These are phyloP conservation scores for Anoplius nigerrimus DNA, from an alignment of 2,888 invertebrate genomes.

Conservation along the genomic window DNA sequence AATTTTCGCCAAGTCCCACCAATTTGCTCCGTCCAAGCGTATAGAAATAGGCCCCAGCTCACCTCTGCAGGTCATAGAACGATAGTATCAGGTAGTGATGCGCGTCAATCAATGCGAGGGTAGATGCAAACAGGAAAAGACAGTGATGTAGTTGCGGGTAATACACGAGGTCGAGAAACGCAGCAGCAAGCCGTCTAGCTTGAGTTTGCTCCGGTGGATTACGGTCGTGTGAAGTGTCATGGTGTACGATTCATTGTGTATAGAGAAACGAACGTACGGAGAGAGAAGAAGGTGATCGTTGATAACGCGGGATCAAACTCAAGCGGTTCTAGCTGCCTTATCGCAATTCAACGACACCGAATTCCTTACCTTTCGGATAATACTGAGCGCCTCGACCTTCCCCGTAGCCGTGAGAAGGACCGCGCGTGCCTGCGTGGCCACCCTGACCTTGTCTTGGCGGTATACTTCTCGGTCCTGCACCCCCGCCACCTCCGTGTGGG, in stretches of 20 bases:
- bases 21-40: slow-evolving; percentile 65
- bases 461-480: slow-evolving; percentile 68
- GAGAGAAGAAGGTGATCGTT: background rate
- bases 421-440: slow-evolving; percentile 73
- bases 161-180: slow-evolving; percentile 47
- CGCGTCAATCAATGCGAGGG: slow-evolving; percentile 72
- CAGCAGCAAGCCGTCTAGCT: slow-evolving; percentile 45
- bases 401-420: slow-evolving; percentile 83
- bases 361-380: slow-evolving; percentile 81
- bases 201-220: slow-evolving; percentile 47
- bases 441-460: slow-evolving; percentile 65
- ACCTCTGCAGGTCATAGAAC: slow-evolving; percentile 74
- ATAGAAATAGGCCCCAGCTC: slow-evolving; percentile 71
- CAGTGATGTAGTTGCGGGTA: slow-evolving; percentile 70
- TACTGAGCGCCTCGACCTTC: slow-evolving; percentile 83
- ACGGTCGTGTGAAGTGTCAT: background rate
- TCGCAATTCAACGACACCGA: slow-evolving; percentile 3
- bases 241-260: background rate
- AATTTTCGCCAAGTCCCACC: slow-evolving; percentile 51
- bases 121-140: slow-evolving; percentile 73
- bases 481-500: slow-evolving; percentile 75
- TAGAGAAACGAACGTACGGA: too few relatives aligned
- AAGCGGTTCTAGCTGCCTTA: slow-evolving; percentile 46
- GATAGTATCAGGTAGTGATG: slow-evolving; percentile 73
- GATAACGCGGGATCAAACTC: slow-evolving; percentile 51